Evolutionary conservation across 2,888 invertebrate species (phyloP), one percentile per base, ranked within the genome.

Genomic region (Lasioglossum vierecki): DNA sequence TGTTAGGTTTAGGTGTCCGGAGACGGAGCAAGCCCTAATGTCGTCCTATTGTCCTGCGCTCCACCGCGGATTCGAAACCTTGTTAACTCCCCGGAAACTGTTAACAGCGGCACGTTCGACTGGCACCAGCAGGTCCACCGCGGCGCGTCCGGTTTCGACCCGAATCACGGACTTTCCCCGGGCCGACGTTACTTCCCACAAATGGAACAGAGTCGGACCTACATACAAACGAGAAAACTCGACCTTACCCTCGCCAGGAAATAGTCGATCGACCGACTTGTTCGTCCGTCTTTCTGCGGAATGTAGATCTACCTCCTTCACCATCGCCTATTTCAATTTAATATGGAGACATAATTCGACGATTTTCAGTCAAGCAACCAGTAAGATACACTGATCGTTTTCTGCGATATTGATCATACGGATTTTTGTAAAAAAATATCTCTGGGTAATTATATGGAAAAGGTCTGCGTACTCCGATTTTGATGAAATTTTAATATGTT

Each of bases 61-160:
- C 91, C 90, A 87, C 89, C 87, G 91, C 91, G 91, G 89, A 91
- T 92, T 89, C 90, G 89, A 93, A 94, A 93, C 93, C 93, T 94
- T 92, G 94, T 94, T 94, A 94, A 93, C 94, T 92, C 92, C 87
- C 92, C 93, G 94, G 94, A 94, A 94, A 94, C 94, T 92, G 94
- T 94, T 94, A 93, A 93, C 92, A 92, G 92, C 90, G 91, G 90
- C 90, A 91, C 92, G 93, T 92, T 92, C 91, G 91, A 91, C 90
- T 88, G 83, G 70, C 82, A 72, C 72, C 81, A 57, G 39, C 73
- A 39, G 80, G 83, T 82, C 81, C 84, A 84, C 88, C 83, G 79
- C 74, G 82, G 22, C 8, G 79, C 85, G 81, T 85, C 83, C 82
- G 73, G 83, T 80, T 89, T 82, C 83, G 85, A 84, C 82, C 82